Evolutionary conservation across 2,113 vertebrate species (phyloP), one percentile per base, ranked within the genome.

Genomic region (Pica pica): DNA sequence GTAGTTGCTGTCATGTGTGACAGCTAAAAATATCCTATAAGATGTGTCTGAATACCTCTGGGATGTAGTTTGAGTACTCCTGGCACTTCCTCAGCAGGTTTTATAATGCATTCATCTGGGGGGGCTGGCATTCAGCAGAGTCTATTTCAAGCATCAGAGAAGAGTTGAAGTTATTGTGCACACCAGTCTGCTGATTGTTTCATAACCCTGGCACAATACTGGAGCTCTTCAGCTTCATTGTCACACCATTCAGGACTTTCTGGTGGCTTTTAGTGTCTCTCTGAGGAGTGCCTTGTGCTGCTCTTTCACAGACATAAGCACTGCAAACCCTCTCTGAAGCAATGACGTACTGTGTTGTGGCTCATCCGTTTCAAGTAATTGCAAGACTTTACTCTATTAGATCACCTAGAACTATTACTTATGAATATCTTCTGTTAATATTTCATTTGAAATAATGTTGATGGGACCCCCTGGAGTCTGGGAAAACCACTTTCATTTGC

Each of bases 21-120:
- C 84, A 93, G 93, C 95, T 96, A 96, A 97, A 98, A 97, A 97
- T 97, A 97, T 60, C 47, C 76, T 55, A n/a, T 77, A 96, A 96
- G 90, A 93, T 56, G 37, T 89, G 79, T 95, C 53, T 87, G 78
- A 95, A 97, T 96, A 95, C 97, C 96, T 90, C 68, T 68, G 94
- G 94, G 97, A 97, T 63, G 80, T 83, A 56, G 89, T 65, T 59
- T 83, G 87, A 95, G 83, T 87, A 92, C 78, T 88, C 64, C 17
- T 90, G 96, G 87, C 78, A 80, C 57, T 91, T 94, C 52, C 78
- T 91, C 53, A 94, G 93, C 84, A 93, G 78, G 82, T 95, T 96
- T 93, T 83, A 81, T 95, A 96, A 90, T 52, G 67, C 63, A 80
- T 87, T 94, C 94, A n/a, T 79, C 76, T 92, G 95, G 93, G 89